phyloP scores from a whole-genome alignment of 2,888 invertebrate species.

The Esperia sulphurella region DNA sequence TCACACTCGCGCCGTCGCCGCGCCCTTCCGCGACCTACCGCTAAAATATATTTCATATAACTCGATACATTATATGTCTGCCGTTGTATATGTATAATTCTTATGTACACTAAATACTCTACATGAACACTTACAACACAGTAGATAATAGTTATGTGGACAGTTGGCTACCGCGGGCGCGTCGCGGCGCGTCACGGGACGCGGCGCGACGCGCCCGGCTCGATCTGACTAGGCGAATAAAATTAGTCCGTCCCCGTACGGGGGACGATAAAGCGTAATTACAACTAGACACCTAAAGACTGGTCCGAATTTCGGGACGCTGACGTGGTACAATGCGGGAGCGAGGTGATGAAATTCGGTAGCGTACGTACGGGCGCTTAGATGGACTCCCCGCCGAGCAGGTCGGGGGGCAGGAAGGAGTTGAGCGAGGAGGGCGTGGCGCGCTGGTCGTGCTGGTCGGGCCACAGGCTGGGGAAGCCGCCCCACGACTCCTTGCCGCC shows the following conservation, averaged over 20 bases:
- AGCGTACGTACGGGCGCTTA: conserved; percentile 47
- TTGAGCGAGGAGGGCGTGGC: conserved; percentile 92
- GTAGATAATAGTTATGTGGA: conserved; percentile 65
- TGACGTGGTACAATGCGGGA: too few species aligned
- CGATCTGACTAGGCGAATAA: conserved; percentile 71
- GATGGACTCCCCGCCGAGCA: conserved; percentile 92
- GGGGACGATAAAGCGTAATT: conserved; percentile 63
- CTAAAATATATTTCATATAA: conserved; percentile 16
- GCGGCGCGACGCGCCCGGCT: conserved; percentile 48
- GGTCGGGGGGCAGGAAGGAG: conserved; percentile 92
- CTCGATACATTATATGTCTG: conserved; percentile 49
- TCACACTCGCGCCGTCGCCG: conserved; percentile 26
- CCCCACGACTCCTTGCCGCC: conserved; percentile 55
- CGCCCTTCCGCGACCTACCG: conserved; percentile 21
- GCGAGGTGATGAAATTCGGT: not conserved
- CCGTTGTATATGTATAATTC: conserved; percentile 64
- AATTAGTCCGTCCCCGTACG: conserved; percentile 52
- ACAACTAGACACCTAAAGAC: conserved; percentile 41
- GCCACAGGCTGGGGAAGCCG: conserved; percentile 84
- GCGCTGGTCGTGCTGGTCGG: conserved; percentile 85
- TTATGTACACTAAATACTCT: conserved; percentile 70
- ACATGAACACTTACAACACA: conserved; percentile 74
- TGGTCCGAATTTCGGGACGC: not conserved
- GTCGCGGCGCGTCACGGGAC: conserved; percentile 31
- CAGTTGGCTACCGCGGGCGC: conserved; percentile 61